Conservation (phyloP, 2,888 invertebrate genomes). For the Drosophila fulvimacula region DNA sequence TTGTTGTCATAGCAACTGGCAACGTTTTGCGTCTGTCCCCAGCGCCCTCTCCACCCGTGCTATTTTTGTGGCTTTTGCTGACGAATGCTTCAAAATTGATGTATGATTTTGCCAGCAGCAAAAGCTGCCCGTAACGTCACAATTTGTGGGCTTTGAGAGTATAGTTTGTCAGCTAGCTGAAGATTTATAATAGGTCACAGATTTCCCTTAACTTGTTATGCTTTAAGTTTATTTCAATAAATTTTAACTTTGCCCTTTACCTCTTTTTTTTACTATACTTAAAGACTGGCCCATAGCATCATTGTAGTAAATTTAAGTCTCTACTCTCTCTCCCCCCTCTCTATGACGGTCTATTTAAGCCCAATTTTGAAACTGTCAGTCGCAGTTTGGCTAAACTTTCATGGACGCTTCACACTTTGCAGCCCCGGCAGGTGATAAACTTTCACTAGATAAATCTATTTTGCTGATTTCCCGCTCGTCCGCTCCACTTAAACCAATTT, state of each 20-base stretch:
- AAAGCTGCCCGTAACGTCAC: conserved; percentile 22
- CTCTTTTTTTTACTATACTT: neutral
- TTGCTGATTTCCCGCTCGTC: conserved; percentile 29
- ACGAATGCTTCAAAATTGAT: conserved; percentile 75
- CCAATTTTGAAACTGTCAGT: conserved; percentile 43
- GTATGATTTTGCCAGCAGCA: conserved; percentile 65
- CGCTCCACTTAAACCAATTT: conserved; percentile 64
- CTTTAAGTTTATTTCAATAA: neutral
- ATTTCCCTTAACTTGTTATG: conserved; percentile 16
- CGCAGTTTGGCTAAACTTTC: conserved; percentile 28
- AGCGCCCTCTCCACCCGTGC: conserved; percentile 23
- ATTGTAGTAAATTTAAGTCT: conserved; percentile 8
- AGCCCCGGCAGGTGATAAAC: conserved; percentile 52
- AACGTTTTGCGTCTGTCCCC: neutral
- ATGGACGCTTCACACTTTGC: conserved; percentile 25
- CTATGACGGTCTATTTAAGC: neutral
- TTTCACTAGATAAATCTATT: conserved; percentile 54
- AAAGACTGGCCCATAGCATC: neutral
- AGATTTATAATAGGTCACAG: conserved; percentile 53
- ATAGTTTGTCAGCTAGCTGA: conserved; percentile 48
- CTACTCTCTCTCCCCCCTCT: conserved; percentile 1
- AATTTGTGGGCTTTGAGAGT: conserved; percentile 2
- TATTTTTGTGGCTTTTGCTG: conserved; percentile 63
- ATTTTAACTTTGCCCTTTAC: neutral
- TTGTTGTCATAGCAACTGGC: conserved; percentile 38